These are phyloP conservation scores for Luperina nickerlii DNA, from an alignment of 2,888 invertebrate species.

Conservation along the genomic window DNA sequence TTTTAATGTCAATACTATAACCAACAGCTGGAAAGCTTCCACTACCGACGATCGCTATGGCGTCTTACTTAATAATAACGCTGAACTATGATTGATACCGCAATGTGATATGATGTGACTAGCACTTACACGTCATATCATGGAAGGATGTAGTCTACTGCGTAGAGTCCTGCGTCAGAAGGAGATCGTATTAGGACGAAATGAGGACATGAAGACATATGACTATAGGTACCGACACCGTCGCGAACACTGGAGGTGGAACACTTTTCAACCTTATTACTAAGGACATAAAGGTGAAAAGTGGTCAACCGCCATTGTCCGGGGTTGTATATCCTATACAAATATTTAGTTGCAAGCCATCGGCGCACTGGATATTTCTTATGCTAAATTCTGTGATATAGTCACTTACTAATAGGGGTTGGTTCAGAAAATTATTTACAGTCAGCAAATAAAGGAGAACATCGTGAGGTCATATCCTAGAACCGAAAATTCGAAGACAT, in stretches of 20 bases:
- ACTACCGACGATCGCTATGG: constrained; percentile 26
- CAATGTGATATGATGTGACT: constrained; percentile 21
- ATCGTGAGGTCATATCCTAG: no score
- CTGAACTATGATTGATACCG: constrained; percentile 16
- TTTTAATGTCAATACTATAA: constrained; percentile 38
- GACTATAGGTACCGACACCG: background rate
- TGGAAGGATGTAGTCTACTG: constrained; percentile 28
- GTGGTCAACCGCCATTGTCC: no score
- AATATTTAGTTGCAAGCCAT: background rate
- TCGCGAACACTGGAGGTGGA: no score
- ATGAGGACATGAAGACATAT: constrained; percentile 13
- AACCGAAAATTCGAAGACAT: no score
- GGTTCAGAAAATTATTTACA: background rate
- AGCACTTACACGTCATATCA: constrained; percentile 18
- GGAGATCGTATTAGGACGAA: constrained; percentile 7
- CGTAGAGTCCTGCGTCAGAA: constrained; percentile 19
- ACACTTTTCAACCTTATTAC: no score
- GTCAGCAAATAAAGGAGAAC: background rate
- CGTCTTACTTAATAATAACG: constrained; percentile 29
- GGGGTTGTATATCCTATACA: background rate
- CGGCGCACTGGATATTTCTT: background rate
- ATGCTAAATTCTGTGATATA: background rate
- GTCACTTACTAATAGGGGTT: background rate
- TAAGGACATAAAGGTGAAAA: no score
- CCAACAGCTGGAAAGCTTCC: constrained; percentile 37